Evolutionary conservation across 2,113 vertebrate genomes (phyloP), one percentile per base, ranked within the genome.

Genomic region (Plecturocebus donacophilus): DNA sequence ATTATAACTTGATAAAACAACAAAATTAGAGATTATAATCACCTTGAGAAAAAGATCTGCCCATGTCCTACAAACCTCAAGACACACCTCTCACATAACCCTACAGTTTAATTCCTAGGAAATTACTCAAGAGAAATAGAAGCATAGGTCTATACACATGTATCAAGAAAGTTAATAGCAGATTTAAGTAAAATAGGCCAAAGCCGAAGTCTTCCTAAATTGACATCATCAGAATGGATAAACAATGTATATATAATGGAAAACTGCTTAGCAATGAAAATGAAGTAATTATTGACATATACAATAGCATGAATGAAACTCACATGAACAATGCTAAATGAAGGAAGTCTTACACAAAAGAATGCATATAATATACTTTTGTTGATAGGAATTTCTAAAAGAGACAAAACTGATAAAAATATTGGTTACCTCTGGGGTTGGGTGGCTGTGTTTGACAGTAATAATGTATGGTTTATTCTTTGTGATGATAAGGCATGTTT

Each of bases 251-350:
- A 47, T 66, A 76, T 38, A 19, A 76, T 90, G 21, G 6, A 81
- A 95, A 49, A 86, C 17, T 81, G 38, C 47, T 90, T 30, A 68
- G 27, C 40, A 86, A 58, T 56, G 75, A 30, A 80, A 93, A 66
- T 83, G 30, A 97, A 66, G 2, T 35, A 77, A 45, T 9, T 40
- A 66, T 42, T 85, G 20, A 58, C 68, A 58, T 8, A 30, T 3
- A 90, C 10, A 91, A 21, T 56, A n/a, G 32, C 6, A 58, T 19
- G 2, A 47, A n/a, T 35, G 19, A 38, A 47, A 75, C 20, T 58
- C 6, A 32, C 35, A 91, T 76, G 54, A 25, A 11, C n/a, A 14
- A 73, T 20, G 4, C 12, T 49, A 87, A 90, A 30, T 87, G 10
- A 71, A 92, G 49, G 42, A 85, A 80, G 1, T 14, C 61, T 14